Conservation (phyloP, 2,113 vertebrate species). For the Pelobates fuscus region DNA sequence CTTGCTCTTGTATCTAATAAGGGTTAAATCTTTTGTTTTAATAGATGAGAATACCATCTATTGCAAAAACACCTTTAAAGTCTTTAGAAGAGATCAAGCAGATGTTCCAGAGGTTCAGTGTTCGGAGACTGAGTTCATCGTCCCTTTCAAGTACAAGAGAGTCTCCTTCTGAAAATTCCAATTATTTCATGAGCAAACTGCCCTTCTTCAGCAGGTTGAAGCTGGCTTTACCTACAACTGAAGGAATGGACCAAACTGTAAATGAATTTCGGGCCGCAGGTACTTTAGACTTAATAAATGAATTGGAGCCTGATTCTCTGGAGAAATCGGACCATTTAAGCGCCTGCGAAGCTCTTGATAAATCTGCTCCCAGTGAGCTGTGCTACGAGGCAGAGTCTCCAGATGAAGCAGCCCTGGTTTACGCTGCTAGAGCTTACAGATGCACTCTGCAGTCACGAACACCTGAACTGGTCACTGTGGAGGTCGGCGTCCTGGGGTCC, state of each 20-base stretch:
- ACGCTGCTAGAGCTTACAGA: constrained; percentile 76
- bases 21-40: constrained; percentile 17
- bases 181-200: constrained; percentile 66
- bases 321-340: background rate
- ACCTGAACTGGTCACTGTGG: constrained; percentile 78
- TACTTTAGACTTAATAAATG: background rate
- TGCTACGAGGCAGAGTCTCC: constrained; percentile 80
- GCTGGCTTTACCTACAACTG: constrained; percentile 55
- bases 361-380: constrained; percentile 47
- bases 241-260: constrained; percentile 43
- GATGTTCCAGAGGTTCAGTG: constrained; percentile 81
- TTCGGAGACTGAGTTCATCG: constrained; percentile 68
- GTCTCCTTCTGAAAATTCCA: constrained; percentile 59
- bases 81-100: constrained; percentile 85
- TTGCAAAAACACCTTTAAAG: constrained; percentile 69
- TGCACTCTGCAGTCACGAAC: constrained; percentile 76
- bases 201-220: constrained; percentile 70
- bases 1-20: no score
- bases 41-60: constrained; percentile 71
- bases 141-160: constrained; percentile 59
- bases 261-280: background rate
- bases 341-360: background rate
- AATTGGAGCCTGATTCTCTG: background rate
- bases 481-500: constrained; percentile 75
- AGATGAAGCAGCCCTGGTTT: constrained; percentile 71